These are phyloP conservation scores for Tetragnatha versicolor DNA, from an alignment of 1,140 invertebrate species.

Conservation along the genomic window DNA sequence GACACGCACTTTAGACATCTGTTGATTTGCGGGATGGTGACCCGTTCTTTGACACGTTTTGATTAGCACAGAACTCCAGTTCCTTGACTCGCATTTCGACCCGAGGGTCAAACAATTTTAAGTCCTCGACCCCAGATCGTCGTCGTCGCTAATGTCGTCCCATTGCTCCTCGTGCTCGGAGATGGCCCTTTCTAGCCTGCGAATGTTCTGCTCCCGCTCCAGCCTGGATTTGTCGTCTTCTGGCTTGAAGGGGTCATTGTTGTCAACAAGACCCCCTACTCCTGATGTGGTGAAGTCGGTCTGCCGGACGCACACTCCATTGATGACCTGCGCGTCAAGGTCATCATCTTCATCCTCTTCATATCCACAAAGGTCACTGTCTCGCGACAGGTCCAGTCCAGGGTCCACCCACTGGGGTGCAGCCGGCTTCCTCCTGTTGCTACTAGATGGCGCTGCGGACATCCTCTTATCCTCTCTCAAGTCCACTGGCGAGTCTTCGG, in stretches of 20 bases:
- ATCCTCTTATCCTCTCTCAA: conserved; percentile 71
- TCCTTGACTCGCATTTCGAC: no score
- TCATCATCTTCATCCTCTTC: conserved; percentile 58
- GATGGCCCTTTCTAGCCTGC: conserved; percentile 57
- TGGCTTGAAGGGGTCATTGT: conserved; percentile 48
- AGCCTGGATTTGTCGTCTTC: conserved; percentile 42
- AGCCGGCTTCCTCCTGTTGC: conserved; percentile 83
- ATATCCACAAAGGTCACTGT: conserved; percentile 53
- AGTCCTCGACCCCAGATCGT: conserved; percentile 38
- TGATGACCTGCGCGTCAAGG: conserved; percentile 77
- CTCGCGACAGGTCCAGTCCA: conserved; percentile 77
- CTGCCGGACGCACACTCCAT: conserved; percentile 90
- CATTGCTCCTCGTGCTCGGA: conserved; percentile 56
- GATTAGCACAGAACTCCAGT: not conserved
- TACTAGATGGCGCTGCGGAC: conserved; percentile 48
- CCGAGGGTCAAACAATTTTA: not conserved
- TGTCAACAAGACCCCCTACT: conserved; percentile 53
- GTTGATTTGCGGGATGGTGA: no score
- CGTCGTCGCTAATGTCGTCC: conserved; percentile 54
- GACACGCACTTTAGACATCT: no score
- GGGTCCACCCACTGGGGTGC: conserved; percentile 97
- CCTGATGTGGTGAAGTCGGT: conserved; percentile 56
- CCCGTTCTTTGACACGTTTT: no score
- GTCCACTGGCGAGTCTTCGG: conserved; percentile 76
- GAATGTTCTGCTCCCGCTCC: conserved; percentile 53